phyloP scores from a whole-genome alignment of 1,140 invertebrate species.

The Tyrophagus putrescentiae region DNA sequence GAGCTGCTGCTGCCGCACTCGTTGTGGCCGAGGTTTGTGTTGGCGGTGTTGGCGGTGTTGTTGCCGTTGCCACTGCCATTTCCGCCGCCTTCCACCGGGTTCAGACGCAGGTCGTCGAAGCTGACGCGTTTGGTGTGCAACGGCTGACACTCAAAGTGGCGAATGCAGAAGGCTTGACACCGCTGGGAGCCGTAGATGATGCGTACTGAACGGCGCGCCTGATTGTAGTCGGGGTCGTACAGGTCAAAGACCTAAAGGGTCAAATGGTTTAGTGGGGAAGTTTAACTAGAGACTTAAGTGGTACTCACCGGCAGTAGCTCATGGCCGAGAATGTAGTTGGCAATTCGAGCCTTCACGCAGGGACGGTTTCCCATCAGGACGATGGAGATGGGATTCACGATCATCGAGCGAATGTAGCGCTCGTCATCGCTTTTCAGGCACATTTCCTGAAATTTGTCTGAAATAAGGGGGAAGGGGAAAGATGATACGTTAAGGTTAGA shows the following conservation, averaged over 20 bases:
- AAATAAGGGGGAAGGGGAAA: too few species aligned
- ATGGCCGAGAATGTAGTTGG: slow-evolving; percentile 52
- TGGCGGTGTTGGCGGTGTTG: slow-evolving; percentile 6
- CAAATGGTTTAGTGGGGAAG: not conserved
- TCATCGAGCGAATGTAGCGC: slow-evolving; percentile 33
- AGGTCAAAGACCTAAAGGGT: slow-evolving; percentile 1
- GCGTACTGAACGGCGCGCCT: slow-evolving; percentile 48
- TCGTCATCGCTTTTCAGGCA: slow-evolving; percentile 33
- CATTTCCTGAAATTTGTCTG: slow-evolving; percentile 34
- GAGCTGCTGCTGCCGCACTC: not conserved
- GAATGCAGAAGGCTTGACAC: slow-evolving; percentile 40
- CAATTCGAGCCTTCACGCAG: slow-evolving; percentile 49
- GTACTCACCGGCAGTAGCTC: slow-evolving; percentile 45
- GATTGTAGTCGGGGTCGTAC: not conserved
- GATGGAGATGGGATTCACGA: slow-evolving; percentile 36
- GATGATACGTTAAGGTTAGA: not conserved
- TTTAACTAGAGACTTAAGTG: slow-evolving; percentile 8
- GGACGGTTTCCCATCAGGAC: slow-evolving; percentile 53
- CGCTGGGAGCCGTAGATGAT: slow-evolving; percentile 51
- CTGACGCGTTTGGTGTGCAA: not conserved
- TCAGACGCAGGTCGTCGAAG: slow-evolving; percentile 48
- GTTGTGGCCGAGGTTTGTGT: not conserved
- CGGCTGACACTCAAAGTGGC: slow-evolving; percentile 13
- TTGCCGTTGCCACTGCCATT: too few species aligned
- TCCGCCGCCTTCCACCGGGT: slow-evolving; percentile 38